Evolutionary conservation across 2,113 vertebrate genomes (phyloP).

Genomic region (Elgaria multicarinata): DNA sequence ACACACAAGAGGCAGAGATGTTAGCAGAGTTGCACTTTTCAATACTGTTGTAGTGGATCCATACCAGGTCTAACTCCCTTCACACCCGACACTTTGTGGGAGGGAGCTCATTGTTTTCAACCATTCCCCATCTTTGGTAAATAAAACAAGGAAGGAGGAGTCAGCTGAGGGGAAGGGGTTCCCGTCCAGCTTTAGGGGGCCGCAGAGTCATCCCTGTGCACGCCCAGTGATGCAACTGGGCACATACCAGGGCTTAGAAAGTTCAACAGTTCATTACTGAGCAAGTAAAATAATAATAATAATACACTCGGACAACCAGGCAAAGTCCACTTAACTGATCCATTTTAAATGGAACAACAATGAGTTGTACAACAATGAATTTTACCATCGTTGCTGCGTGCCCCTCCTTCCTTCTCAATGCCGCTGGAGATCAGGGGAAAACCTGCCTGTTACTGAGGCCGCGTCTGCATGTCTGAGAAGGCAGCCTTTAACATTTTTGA

Average conservation of each 20-base stretch:
- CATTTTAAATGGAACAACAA: background rate
- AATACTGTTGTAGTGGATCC: background rate
- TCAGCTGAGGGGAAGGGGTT: background rate
- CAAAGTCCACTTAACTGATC: background rate
- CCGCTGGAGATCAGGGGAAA: conserved; percentile 7
- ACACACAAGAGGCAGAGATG: background rate
- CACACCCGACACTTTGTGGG: no score
- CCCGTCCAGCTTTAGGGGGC: background rate
- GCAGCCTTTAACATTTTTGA: conserved; percentile 56
- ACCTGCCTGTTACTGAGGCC: background rate
- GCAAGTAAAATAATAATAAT: background rate
- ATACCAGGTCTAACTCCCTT: background rate
- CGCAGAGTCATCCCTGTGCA: no score
- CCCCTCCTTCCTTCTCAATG: background rate
- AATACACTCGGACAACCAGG: background rate
- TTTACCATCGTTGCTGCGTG: conserved; percentile 33
- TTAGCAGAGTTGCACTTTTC: background rate
- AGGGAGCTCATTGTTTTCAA: no score
- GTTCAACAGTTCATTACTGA: background rate
- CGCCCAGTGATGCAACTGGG: no score
- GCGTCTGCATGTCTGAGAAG: conserved; percentile 37
- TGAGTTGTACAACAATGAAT: no score
- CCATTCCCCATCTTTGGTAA: background rate
- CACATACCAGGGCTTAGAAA: background rate
- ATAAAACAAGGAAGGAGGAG: background rate